Conservation (phyloP, 2,888 invertebrate species). For the Tillus elongatus region DNA sequence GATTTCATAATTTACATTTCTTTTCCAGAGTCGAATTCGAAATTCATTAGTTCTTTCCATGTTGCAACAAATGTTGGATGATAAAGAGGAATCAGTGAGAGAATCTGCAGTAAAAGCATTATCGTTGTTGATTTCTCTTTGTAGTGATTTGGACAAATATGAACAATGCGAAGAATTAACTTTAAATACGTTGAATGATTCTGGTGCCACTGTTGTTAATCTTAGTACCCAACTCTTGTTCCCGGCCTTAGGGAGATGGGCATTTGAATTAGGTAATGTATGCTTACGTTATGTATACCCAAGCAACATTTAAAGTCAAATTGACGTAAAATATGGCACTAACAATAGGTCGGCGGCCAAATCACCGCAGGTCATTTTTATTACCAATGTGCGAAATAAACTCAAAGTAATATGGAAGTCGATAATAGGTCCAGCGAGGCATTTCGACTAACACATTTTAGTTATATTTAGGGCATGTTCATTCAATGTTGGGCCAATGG, state of each 20-base stretch:
- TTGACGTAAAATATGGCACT: too few relatives aligned
- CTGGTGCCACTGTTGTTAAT: constrained; percentile 46
- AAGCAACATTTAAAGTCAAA: too few relatives aligned
- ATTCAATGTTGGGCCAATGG: too few relatives aligned
- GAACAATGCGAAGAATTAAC: constrained; percentile 51
- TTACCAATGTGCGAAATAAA: too few relatives aligned
- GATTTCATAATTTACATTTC: constrained; percentile 7
- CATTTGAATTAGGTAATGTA: constrained; percentile 39
- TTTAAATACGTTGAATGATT: constrained; percentile 49
- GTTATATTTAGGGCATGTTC: too few relatives aligned
- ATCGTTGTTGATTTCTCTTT: constrained; percentile 51
- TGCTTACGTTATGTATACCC: too few relatives aligned
- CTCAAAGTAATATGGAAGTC: too few relatives aligned
- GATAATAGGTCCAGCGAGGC: too few relatives aligned
- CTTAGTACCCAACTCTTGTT: constrained; percentile 48
- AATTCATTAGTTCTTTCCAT: constrained; percentile 62
- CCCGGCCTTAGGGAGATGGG: constrained; percentile 57
- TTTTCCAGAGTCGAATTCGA: constrained; percentile 47
- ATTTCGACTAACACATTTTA: too few relatives aligned
- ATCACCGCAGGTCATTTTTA: too few relatives aligned
- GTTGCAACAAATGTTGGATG: constrained; percentile 64
- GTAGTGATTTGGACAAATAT: constrained; percentile 58
- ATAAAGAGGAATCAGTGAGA: constrained; percentile 53
- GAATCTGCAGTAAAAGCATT: constrained; percentile 54
- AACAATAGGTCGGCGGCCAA: too few relatives aligned